A percentile compares a stretch with the other conserved stretches of the same genome.
phyloP scores from a whole-genome alignment of 1,140 invertebrate species.

The Samia ricini region DNA sequence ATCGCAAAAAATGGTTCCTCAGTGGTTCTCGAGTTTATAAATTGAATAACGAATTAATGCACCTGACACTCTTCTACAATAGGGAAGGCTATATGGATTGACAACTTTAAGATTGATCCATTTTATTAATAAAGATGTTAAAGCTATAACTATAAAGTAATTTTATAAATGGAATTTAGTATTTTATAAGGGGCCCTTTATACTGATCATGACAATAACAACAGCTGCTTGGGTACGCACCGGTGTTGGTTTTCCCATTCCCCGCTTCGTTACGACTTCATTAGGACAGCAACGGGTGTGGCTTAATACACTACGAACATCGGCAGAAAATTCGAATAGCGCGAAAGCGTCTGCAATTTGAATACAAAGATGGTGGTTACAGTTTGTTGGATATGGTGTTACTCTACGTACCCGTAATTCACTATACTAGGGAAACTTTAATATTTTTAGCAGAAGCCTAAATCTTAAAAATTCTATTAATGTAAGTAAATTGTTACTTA shows the following conservation, averaged over 20 bases:
- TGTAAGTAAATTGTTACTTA: no score
- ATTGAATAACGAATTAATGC: no score
- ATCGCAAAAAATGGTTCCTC: no score
- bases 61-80: no score
- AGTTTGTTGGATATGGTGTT: background rate
- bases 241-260: constrained; percentile 57
- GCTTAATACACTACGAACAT: constrained; percentile 15
- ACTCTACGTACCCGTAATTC: no score
- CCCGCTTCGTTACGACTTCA: constrained; percentile 62
- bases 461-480: no score
- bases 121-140: background rate
- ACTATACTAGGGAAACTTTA: no score
- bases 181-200: constrained; percentile 27
- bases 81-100: no score
- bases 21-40: no score
- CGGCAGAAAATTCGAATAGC: background rate
- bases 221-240: constrained; percentile 43
- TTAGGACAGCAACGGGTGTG: constrained; percentile 43
- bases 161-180: constrained; percentile 13
- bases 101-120: no score
- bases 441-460: no score
- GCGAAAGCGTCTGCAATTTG: background rate
- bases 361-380: background rate
- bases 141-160: background rate
- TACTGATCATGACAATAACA: constrained; percentile 53